phyloP scores from a whole-genome alignment of 2,113 vertebrate species.

The Suricata suricatta region DNA sequence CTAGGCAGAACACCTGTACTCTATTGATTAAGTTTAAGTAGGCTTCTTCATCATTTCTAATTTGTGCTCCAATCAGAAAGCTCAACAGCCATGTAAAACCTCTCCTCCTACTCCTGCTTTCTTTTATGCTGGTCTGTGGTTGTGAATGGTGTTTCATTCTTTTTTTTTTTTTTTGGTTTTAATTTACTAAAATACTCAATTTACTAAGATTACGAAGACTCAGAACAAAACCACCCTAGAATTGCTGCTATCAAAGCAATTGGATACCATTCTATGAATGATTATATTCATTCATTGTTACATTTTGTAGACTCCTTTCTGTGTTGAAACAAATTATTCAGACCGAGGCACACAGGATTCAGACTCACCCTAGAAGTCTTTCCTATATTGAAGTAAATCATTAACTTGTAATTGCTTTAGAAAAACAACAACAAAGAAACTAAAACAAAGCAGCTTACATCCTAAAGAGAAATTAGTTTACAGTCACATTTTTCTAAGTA shows the following conservation, averaged over 20 bases:
- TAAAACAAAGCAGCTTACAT: conserved; percentile 32
- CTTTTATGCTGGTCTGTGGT: not conserved
- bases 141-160: not conserved
- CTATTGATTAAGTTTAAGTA: not conserved
- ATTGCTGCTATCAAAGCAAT: not conserved
- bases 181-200: not conserved
- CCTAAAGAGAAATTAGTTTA: conserved; percentile 33
- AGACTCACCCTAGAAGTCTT: not conserved
- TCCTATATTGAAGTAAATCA: not conserved
- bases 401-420: not conserved
- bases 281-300: not conserved
- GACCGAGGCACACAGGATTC: not conserved
- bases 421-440: not conserved
- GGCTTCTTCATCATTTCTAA: not conserved
- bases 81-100: not conserved
- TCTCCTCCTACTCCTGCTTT: not conserved
- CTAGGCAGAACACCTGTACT: not conserved
- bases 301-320: not conserved
- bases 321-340: not conserved
- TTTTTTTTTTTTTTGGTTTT: not conserved
- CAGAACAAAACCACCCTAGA: not conserved
- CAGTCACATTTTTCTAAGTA: not conserved
- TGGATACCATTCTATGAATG: not conserved
- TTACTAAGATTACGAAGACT: conserved; percentile 44
- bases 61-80: not conserved